Evolutionary conservation across 1,140 invertebrate genomes (phyloP).

Genomic region (Schlechtendalia chinensis): DNA sequence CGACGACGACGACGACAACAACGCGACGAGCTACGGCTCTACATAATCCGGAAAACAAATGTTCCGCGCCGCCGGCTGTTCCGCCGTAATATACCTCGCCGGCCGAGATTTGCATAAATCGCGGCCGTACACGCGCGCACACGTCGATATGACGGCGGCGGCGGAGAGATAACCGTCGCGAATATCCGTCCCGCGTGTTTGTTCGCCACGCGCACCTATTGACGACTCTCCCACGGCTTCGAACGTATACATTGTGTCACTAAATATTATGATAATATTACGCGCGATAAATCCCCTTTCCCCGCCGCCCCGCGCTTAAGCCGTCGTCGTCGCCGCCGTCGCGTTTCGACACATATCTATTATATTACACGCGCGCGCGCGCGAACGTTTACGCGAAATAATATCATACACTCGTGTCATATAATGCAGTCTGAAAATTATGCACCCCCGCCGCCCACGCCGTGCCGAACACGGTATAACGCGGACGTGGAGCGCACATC

Average conservation of each 20-base stretch:
- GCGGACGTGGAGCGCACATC: no score
- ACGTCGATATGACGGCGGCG: not conserved
- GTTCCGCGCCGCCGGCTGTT: slow-evolving; percentile 1
- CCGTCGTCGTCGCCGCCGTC: not conserved
- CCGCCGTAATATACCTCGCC: not conserved
- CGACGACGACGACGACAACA: no score
- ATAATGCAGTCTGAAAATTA: no score
- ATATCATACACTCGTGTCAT: not conserved
- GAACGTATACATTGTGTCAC: not conserved
- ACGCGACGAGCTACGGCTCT: slow-evolving; percentile 1
- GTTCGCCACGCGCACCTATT: slow-evolving; percentile 8
- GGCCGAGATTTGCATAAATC: slow-evolving; percentile 26
- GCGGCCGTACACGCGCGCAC: not conserved
- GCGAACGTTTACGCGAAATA: not conserved
- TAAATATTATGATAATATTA: slow-evolving; percentile 33
- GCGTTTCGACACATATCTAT: not conserved
- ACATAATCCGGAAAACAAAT: slow-evolving; percentile 34
- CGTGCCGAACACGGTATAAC: no score
- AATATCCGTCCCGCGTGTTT: slow-evolving; percentile 20
- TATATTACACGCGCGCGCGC: not conserved
- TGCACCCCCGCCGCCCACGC: no score
- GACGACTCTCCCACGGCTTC: slow-evolving; percentile 28
- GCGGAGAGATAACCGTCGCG: slow-evolving; percentile 15
- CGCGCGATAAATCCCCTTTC: not conserved
- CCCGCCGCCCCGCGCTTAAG: not conserved